Conservation (phyloP, 2,113 vertebrate genomes). For the Hemichromis elongatus region DNA sequence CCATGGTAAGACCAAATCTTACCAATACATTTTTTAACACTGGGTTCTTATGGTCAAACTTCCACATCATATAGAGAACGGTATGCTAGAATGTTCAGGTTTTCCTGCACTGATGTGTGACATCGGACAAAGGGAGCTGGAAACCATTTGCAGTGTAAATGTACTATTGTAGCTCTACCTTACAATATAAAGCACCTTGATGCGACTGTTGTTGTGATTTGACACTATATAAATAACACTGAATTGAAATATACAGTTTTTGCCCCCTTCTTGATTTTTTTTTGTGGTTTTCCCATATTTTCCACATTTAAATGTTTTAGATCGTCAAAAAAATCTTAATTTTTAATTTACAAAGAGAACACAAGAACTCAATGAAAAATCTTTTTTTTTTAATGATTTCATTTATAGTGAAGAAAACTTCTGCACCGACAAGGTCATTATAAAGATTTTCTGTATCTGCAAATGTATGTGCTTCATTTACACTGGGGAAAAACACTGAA, state of each 20-base stretch:
- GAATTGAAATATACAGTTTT: background rate
- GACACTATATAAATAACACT: too few relatives aligned
- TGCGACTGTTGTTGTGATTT: too few relatives aligned
- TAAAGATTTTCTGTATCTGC: background rate
- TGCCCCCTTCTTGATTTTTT: background rate
- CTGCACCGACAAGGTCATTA: background rate
- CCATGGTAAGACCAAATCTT: too few relatives aligned
- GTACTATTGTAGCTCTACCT: too few relatives aligned
- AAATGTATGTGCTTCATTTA: background rate
- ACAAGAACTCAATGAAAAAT: background rate
- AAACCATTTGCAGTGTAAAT: background rate
- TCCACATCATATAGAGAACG: background rate
- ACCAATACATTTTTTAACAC: background rate
- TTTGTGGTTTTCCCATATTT: background rate
- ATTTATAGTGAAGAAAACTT: background rate
- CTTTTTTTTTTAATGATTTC: background rate
- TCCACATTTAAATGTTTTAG: background rate
- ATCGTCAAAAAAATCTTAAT: background rate
- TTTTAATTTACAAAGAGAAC: background rate
- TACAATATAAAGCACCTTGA: too few relatives aligned
- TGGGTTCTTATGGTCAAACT: background rate
- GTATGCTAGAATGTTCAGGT: background rate
- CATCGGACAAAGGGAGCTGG: background rate
- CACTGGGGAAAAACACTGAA: background rate
- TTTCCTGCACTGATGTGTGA: background rate